phyloP scores from a whole-genome alignment of 2,113 vertebrate genomes.

The Tringa solitaria region DNA sequence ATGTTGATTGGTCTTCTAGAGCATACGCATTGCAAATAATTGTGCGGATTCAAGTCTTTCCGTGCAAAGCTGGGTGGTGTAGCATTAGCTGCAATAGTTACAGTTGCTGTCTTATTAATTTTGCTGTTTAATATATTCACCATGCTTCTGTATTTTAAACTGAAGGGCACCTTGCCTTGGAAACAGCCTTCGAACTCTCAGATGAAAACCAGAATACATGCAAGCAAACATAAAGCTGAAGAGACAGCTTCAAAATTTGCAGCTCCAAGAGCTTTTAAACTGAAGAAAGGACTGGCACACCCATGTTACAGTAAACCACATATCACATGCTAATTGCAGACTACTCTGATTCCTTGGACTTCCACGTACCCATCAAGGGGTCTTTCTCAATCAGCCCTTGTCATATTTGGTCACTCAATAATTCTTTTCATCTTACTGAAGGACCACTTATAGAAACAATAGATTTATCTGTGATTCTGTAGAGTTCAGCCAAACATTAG shows the following conservation, averaged over 20 bases:
- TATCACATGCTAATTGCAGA: background rate
- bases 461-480: background rate
- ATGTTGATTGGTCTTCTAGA: background rate
- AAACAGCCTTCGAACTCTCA: background rate
- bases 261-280: background rate
- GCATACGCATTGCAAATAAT: background rate
- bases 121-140: background rate
- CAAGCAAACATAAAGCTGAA: conserved; percentile 2
- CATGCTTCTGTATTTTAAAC: background rate
- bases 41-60: background rate
- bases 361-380: background rate
- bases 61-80: background rate
- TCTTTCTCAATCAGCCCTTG: background rate
- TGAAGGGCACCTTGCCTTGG: conserved; percentile 51
- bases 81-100: background rate
- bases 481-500: background rate
- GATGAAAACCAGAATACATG: conserved; percentile 2
- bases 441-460: background rate
- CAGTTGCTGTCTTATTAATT: background rate
- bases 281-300: background rate
- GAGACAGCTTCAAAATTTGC: background rate
- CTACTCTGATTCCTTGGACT: background rate
- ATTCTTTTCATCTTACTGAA: conserved; percentile 3
- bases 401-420: background rate
- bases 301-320: background rate